Evolutionary conservation across 2,113 vertebrate genomes (phyloP).

Genomic region (Lasiurus borealis): DNA sequence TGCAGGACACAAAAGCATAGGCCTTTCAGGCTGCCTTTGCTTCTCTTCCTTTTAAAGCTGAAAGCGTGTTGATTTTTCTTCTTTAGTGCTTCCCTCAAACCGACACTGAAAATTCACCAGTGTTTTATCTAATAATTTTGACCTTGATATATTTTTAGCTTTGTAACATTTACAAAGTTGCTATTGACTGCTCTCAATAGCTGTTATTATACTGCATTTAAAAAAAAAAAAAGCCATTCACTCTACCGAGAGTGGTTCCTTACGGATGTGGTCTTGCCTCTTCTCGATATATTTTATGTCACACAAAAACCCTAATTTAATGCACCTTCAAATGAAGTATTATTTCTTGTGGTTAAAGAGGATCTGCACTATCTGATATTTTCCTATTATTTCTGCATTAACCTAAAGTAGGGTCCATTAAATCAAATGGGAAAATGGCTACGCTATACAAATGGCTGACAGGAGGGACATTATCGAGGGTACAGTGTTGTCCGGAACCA

Average conservation of each 20-base stretch:
- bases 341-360: constrained; percentile 65
- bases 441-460: constrained; percentile 29
- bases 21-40: constrained; percentile 10
- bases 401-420: constrained; percentile 45
- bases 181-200: constrained; percentile 64
- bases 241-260: constrained; percentile 31
- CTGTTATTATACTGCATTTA: constrained; percentile 19
- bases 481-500: constrained; percentile 34
- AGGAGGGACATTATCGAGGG: constrained; percentile 39
- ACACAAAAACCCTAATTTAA: constrained; percentile 67
- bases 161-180: constrained; percentile 63
- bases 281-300: constrained; percentile 46
- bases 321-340: constrained; percentile 57
- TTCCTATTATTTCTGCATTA: constrained; percentile 61
- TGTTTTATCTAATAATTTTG: constrained; percentile 71
- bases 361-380: constrained; percentile 57
- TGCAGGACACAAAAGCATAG: constrained; percentile 22
- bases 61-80: constrained; percentile 56
- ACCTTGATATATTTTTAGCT: constrained; percentile 76
- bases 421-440: constrained; percentile 68
- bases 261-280: constrained; percentile 51
- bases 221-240: constrained; percentile 31
- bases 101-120: constrained; percentile 44
- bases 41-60: constrained; percentile 49
- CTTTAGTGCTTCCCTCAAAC: constrained; percentile 47